Conservation (phyloP, 2,797 vertebrate species). For the Esox lucius region DNA sequence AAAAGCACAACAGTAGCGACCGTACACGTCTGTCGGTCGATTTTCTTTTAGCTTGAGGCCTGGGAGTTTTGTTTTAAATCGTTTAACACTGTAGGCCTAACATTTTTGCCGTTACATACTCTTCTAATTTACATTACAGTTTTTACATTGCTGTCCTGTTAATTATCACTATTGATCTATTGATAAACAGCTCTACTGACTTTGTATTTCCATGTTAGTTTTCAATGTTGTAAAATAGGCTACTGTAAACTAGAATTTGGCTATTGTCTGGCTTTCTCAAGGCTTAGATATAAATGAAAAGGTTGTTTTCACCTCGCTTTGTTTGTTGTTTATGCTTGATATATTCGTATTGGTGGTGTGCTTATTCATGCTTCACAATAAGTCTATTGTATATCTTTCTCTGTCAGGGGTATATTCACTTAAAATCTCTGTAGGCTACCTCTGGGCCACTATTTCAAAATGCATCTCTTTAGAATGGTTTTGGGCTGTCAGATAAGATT, state of each 20-base stretch:
- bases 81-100: no score
- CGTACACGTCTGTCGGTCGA: not conserved
- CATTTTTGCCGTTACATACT: no score
- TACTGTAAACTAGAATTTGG: not conserved
- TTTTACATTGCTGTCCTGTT: no score
- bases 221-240: not conserved
- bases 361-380: slow-evolving; percentile 34
- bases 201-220: not conserved
- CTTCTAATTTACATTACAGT: no score
- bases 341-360: slow-evolving; percentile 1
- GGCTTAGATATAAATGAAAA: not conserved
- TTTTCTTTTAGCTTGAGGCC: not conserved
- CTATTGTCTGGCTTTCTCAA: not conserved
- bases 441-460: not conserved
- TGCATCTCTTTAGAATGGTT: not conserved
- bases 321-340: not conserved
- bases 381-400: slow-evolving; percentile 1
- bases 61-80: no score
- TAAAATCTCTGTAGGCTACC: not conserved
- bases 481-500: not conserved
- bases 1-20: not conserved
- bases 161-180: no score
- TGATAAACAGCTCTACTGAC: not conserved
- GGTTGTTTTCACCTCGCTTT: not conserved
- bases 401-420: slow-evolving; percentile 10